Conservation (phyloP, 2,113 vertebrate genomes). For the Neomonachus schauinslandi region DNA sequence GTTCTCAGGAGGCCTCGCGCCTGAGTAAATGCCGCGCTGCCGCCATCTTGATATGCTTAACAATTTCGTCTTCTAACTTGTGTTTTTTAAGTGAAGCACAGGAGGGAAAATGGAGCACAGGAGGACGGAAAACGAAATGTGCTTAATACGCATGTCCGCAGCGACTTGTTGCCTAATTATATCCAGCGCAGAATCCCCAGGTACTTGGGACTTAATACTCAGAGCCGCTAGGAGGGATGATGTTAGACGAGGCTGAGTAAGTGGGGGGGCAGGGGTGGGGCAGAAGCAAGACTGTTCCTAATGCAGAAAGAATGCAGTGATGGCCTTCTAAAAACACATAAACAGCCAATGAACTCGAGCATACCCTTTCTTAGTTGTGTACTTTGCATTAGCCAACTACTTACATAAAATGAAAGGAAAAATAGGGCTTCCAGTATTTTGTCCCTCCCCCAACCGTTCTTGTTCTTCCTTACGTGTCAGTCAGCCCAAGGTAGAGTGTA, state of each 20-base stretch:
- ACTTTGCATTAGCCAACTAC: not conserved
- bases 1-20: not conserved
- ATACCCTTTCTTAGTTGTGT: not conserved
- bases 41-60: not conserved
- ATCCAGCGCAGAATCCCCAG: not conserved
- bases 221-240: not conserved
- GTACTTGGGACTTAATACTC: not conserved
- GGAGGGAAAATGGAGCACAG: not conserved
- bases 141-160: rapidly evolving
- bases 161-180: not conserved
- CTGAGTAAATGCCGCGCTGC: no score
- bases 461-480: not conserved
- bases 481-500: not conserved
- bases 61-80: not conserved
- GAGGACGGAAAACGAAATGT: rapidly evolving
- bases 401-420: not conserved
- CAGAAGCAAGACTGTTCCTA: not conserved
- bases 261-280: no score
- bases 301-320: not conserved
- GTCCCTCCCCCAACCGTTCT: not conserved
- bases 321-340: not conserved
- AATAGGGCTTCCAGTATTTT: not conserved
- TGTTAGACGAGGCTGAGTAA: not conserved
- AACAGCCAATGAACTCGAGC: not conserved
- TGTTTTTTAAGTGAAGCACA: not conserved